These are phyloP conservation scores for Liopterus haemorrhoidalis DNA, from an alignment of 2,888 invertebrate genomes.

Conservation along the genomic window DNA sequence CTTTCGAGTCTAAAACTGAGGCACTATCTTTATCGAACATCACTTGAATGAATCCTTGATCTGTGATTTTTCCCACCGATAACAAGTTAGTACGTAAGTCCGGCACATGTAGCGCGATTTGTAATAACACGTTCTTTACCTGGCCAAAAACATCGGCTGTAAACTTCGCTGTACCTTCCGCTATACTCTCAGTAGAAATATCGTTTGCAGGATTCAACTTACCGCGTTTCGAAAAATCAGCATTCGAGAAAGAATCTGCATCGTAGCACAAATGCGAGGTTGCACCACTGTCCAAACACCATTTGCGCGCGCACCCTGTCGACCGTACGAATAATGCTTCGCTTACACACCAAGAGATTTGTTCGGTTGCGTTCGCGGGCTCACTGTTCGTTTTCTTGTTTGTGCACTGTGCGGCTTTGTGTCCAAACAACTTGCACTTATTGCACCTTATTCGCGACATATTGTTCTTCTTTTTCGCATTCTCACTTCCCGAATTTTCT, in stretches of 20 bases:
- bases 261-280: slow-evolving; percentile 11
- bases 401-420: slow-evolving; percentile 12
- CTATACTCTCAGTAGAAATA: slow-evolving; percentile 3
- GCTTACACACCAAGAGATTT: background rate
- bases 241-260: background rate
- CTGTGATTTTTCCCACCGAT: slow-evolving; percentile 14
- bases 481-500: slow-evolving; percentile 11
- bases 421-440: slow-evolving; percentile 10
- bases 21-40: background rate
- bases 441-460: slow-evolving; percentile 8
- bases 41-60: background rate
- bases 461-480: slow-evolving; percentile 10
- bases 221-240: slow-evolving; percentile 4
- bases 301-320: background rate
- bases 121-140: too few species aligned
- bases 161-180: too few species aligned
- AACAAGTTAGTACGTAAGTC: slow-evolving; percentile 4
- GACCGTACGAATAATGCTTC: slow-evolving; percentile 4
- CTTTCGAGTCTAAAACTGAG: too few species aligned
- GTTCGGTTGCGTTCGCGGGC: too few species aligned
- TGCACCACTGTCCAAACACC: slow-evolving; percentile 12
- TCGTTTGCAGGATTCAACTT: slow-evolving; percentile 9
- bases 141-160: too few species aligned
- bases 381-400: slow-evolving; percentile 7
- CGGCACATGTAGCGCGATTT: too few species aligned